Conservation (phyloP, 2,888 invertebrate species). For the Chloroclysta siterata region DNA sequence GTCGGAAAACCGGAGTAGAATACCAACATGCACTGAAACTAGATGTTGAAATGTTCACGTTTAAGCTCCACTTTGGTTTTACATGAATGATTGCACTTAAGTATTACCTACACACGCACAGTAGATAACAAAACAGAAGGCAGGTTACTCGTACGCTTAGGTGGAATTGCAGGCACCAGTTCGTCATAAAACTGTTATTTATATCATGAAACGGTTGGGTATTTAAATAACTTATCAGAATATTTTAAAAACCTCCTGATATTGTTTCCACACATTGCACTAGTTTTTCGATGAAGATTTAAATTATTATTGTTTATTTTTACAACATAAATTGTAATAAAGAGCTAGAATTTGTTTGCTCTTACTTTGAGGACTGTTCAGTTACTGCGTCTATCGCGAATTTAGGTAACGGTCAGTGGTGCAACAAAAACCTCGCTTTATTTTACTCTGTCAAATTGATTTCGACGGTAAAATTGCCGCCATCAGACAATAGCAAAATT, state of each 20-base stretch:
- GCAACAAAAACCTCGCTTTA: slow-evolving; percentile 53
- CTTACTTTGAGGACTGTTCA: slow-evolving; percentile 41
- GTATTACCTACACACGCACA: not conserved
- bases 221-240: too few relatives aligned
- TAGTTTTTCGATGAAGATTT: too few relatives aligned
- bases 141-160: not conserved
- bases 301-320: too few relatives aligned
- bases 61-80: slow-evolving; percentile 37
- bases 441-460: slow-evolving; percentile 57
- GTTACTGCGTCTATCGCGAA: slow-evolving; percentile 50
- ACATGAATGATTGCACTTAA: slow-evolving; percentile 13
- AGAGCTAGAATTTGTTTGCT: slow-evolving; percentile 26
- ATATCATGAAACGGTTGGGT: too few relatives aligned
- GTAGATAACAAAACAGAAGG: slow-evolving; percentile 9
- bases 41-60: slow-evolving; percentile 40
- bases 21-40: slow-evolving; percentile 42
- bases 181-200: slow-evolving; percentile 11
- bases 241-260: too few relatives aligned
- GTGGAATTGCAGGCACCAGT: slow-evolving; percentile 30
- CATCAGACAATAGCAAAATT: slow-evolving; percentile 25
- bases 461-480: slow-evolving; percentile 46
- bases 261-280: too few relatives aligned
- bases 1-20: slow-evolving; percentile 29
- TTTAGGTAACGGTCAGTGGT: slow-evolving; percentile 49
- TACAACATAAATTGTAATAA: too few relatives aligned